Evolutionary conservation across 2,113 vertebrate genomes (phyloP), one percentile per base, ranked within the genome.

Genomic region (Paramisgurnus dabryanus): DNA sequence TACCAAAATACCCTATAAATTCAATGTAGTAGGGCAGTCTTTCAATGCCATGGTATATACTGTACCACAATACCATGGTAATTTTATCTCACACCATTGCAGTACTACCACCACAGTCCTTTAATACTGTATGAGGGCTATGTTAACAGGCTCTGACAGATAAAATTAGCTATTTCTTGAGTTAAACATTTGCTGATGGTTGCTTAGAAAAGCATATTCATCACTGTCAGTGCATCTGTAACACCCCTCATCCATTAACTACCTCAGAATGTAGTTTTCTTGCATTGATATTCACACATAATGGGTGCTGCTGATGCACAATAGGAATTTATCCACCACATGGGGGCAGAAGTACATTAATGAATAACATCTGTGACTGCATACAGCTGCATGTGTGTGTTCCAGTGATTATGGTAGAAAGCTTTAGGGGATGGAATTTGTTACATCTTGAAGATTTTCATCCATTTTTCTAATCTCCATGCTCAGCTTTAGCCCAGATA

Each of bases 321-420:
- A n/a, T 12, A 67, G 15, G 0, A 27, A 8, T 7, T 17, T 27
- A 17, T 43, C 9, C 45, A 81, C 79, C 83, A 81, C 53, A 80
- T 78, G 83, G 68, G 74, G 83, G 83, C 83, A 84, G 83, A 64
- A 81, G 75, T 61, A 60, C 74, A 68, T 60, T 49, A 63, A 67
- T 66, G 67, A 72, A 78, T 53, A 15, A 12, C 49, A 17, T 64
- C 13, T 41, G 68, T 70, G 55, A 13, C 13, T 50, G 67, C 68
- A n/a, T 22, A 12, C n/a, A n/a, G 53, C 9, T 74, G 72, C 40
- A 17, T 65, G 76, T 78, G 76, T 67, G 66, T 78, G 50, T 68
- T 49, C 18, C 34, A 7, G 18, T 57, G 39, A 65, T 66, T 55
- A 60, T 67, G 50, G 73, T 49, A 2, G 18, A 10, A 47, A 76